Evolutionary conservation across 2,797 vertebrate species (phyloP).

Genomic region (Neopelma chrysocephalum): DNA sequence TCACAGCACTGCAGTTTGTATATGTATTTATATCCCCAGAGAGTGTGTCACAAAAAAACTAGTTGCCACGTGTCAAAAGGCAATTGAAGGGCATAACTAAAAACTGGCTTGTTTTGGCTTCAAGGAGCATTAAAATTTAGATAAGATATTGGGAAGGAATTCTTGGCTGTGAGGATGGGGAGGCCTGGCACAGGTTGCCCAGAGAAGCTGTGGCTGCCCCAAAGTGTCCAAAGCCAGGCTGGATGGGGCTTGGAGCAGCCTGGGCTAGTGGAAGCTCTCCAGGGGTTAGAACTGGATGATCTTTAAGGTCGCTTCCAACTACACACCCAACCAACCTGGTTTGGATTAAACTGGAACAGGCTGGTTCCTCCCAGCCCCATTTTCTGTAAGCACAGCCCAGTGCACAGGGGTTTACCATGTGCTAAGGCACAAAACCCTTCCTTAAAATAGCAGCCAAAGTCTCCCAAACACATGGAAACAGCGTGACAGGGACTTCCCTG

Average conservation of each 20-base stretch:
- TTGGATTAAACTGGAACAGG: not conserved
- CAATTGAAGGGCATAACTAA: not conserved
- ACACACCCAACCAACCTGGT: accelerated
- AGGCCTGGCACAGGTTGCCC: not conserved
- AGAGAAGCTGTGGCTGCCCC: not conserved
- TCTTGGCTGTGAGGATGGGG: accelerated
- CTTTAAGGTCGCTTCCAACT: not conserved
- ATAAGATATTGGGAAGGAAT: not conserved
- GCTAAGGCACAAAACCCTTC: not conserved
- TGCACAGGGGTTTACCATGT: not conserved
- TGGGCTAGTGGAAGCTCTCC: not conserved
- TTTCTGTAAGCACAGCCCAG: not conserved
- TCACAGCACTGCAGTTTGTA: not conserved
- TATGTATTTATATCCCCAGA: not conserved
- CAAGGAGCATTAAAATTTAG: not conserved
- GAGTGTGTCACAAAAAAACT: not conserved
- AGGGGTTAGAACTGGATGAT: not conserved
- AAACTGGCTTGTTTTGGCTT: not conserved
- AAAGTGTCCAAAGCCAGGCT: accelerated
- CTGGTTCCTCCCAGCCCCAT: not conserved
- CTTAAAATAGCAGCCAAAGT: not conserved
- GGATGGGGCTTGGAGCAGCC: accelerated
- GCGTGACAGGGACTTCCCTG: not conserved
- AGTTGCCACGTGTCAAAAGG: not conserved
- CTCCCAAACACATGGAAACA: not conserved